Evolutionary conservation across 1,140 invertebrate species (phyloP).

Genomic region (Steinernema khuongi): DNA sequence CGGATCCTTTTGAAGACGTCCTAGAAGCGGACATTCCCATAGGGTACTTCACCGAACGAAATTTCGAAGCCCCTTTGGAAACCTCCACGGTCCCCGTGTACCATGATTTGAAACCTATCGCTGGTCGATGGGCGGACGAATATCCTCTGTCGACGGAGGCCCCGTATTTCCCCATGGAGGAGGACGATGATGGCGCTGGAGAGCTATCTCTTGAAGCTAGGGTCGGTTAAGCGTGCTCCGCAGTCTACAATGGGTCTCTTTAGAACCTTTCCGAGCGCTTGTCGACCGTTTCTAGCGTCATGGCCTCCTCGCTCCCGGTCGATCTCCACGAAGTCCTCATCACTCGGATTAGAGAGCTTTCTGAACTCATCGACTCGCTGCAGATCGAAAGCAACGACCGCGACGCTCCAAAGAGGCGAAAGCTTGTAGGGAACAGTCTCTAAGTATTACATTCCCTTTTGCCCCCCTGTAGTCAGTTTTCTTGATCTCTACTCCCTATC

Average conservation of each 20-base stretch:
- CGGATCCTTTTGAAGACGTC: background rate
- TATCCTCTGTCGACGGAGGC: background rate
- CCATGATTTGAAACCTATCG: background rate
- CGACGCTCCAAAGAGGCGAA: background rate
- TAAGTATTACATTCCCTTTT: too few species aligned
- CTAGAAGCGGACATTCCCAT: background rate
- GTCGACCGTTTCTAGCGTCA: background rate
- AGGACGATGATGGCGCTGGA: background rate
- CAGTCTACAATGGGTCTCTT: background rate
- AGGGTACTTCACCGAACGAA: background rate
- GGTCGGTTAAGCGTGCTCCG: background rate
- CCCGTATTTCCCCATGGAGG: background rate
- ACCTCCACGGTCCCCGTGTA: too few species aligned
- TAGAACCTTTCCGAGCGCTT: background rate
- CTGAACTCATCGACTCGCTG: background rate
- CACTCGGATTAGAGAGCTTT: background rate
- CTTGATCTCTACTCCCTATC: too few species aligned
- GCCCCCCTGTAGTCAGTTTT: too few species aligned
- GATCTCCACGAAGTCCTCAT: background rate
- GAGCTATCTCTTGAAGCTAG: background rate
- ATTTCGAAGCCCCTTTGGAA: background rate
- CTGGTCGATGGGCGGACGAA: background rate
- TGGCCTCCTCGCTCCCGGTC: background rate
- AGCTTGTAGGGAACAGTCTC: background rate
- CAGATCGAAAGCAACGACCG: background rate